These are phyloP conservation scores for Drosophila miranda DNA, from an alignment of 1,140 invertebrate species.

Conservation along the genomic window DNA sequence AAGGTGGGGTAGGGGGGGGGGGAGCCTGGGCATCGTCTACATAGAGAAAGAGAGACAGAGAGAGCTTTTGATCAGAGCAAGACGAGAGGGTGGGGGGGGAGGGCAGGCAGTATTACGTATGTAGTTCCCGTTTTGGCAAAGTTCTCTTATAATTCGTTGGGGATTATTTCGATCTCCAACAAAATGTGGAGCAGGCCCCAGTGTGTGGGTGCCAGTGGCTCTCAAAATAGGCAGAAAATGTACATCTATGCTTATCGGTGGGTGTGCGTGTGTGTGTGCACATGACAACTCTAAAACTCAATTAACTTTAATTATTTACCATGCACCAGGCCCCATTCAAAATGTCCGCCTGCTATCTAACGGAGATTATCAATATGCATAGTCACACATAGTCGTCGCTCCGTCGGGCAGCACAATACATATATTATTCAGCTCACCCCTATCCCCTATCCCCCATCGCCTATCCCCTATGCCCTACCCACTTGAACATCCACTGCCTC, in stretches of 20 bases:
- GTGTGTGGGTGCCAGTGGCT: too few relatives aligned
- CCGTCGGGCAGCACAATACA: constrained; percentile 31
- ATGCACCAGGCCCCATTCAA: constrained; percentile 18
- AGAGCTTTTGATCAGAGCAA: too few relatives aligned
- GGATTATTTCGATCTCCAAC: too few relatives aligned
- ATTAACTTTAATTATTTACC: constrained; percentile 30
- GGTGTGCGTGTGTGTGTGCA: too few relatives aligned
- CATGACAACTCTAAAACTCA: constrained; percentile 7
- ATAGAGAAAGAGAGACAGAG: too few relatives aligned
- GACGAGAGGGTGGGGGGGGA: background rate
- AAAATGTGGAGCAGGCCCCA: too few relatives aligned
- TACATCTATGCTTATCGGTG: too few relatives aligned
- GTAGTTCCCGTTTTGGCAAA: constrained; percentile 15
- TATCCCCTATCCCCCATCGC: background rate
- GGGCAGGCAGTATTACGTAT: constrained; percentile 10
- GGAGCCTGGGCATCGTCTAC: too few relatives aligned
- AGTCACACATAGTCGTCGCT: constrained; percentile 11
- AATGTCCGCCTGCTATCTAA: constrained; percentile 37
- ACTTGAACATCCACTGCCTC: background rate
- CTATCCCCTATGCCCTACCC: too few relatives aligned
- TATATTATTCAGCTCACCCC: constrained; percentile 9
- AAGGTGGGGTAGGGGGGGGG: constrained; percentile 2
- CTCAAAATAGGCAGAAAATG: too few relatives aligned
- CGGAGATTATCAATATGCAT: constrained; percentile 40
- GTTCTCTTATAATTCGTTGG: background rate